A percentile compares a stretch with the other conserved stretches of the same genome.
phyloP scores from a whole-genome alignment of 2,797 vertebrate genomes.

The Podarcis siculus region DNA sequence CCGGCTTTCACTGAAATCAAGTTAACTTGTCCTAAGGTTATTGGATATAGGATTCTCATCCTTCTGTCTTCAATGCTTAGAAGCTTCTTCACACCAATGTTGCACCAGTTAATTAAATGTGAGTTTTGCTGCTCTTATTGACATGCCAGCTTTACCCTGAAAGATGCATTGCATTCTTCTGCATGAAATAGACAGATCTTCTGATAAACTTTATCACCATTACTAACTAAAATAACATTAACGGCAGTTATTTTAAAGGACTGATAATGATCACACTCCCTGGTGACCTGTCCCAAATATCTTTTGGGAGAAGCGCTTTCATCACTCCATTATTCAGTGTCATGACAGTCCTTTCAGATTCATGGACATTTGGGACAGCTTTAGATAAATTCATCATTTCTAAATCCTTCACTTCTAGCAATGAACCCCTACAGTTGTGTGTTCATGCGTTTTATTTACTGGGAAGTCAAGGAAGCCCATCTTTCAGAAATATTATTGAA shows the following conservation, averaged over 20 bases:
- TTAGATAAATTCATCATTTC: neutral
- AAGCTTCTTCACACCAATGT: neutral
- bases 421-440: neutral
- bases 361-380: neutral
- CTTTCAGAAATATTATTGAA: neutral
- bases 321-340: neutral
- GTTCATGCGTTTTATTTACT: neutral
- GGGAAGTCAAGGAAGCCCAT: neutral
- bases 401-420: neutral
- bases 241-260: neutral
- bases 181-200: constrained; percentile 2
- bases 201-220: constrained; percentile 4
- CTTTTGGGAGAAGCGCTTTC: neutral
- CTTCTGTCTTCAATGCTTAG: neutral
- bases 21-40: neutral
- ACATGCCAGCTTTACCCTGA: neutral
- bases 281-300: constrained; percentile 4
- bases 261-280: neutral
- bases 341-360: neutral
- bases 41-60: neutral
- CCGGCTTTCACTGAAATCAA: neutral
- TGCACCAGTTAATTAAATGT: neutral
- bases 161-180: neutral
- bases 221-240: neutral
- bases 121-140: neutral